Evolutionary conservation across 2,113 vertebrate genomes (phyloP).

Genomic region (Orycteropus afer): DNA sequence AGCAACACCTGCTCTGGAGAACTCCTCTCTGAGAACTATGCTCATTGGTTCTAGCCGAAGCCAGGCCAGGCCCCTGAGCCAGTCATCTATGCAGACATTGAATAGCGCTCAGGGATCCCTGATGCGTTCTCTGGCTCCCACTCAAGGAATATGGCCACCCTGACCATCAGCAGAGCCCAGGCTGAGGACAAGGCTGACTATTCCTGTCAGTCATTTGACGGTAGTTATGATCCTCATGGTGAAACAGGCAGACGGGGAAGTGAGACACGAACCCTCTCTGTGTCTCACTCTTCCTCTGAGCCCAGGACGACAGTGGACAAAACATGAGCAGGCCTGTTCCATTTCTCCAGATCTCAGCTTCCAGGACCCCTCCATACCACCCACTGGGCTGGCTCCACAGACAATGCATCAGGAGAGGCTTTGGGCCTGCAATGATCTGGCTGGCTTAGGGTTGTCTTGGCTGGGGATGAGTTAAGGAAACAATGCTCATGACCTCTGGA

Average conservation of each 20-base stretch:
- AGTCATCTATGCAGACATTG: accelerated
- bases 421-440: too few species aligned
- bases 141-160: neutral
- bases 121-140: neutral
- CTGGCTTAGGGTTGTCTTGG: neutral
- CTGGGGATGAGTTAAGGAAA: neutral
- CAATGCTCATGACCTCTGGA: too few species aligned
- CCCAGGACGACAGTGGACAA: too few species aligned
- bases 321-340: neutral
- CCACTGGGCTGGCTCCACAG: accelerated
- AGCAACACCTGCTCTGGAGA: too few species aligned
- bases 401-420: accelerated
- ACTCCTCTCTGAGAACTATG: too few species aligned
- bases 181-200: neutral
- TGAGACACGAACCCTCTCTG: neutral
- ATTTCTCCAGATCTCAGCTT: neutral
- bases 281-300: too few species aligned
- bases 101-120: neutral
- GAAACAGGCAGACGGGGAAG: neutral
- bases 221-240: accelerated
- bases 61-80: too few species aligned
- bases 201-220: neutral
- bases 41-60: too few species aligned
- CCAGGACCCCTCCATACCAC: accelerated
- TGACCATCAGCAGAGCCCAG: constrained; percentile 7